Base-by-base conservation (phyloP, 2,113 vertebrate genomes). In the Scytalopus superciliaris region DNA sequence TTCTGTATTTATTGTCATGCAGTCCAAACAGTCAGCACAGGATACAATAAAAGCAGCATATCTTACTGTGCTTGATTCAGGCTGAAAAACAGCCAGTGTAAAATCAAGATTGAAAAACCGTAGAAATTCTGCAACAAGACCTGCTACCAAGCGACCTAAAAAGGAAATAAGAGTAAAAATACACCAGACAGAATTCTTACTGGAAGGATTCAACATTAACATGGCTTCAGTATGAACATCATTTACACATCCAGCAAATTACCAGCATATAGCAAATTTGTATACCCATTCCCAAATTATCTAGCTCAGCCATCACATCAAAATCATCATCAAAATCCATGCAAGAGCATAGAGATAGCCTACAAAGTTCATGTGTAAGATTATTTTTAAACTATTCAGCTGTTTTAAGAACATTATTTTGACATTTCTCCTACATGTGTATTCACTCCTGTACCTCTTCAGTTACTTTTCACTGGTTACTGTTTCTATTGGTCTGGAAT, bases 91-190 rank as follows among this genome's bases (percentile, higher is more conserved):
- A 3, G 99, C 98, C 63, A 99, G 95, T 5, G 99, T 99, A 96
- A 99, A 99, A 97, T 99, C 99, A 84, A 99, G 98, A 87, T 99
- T 98, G 90, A 99, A 99, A 92, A 99, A 99, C 23, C 98, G 99
- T 56, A 99, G 98, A 95, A 99, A 99, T 96, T 99, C 99, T 39
- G 98, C 94, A 42, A 99, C 98, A 31, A 99, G 99, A 97, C 98
- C 98, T 40, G 98, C 98, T 50, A 98, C 99, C 80, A 99, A 96
- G 21, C 98, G 98, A 84, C 99, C 99, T 99, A 96, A 15, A 83
- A 93, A 66, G 35, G 45, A 85, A 94, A 89, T 4, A 21, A 59
- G 52, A 87, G 42, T 70, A 40, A 83, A 90, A 75, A 50, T 55
- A 85, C 8, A 87, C 8, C 24, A 83, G 23, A 86, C 1, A 4